Conservation (phyloP, 2,797 vertebrate species). For the Synaphobranchus kaupii region DNA sequence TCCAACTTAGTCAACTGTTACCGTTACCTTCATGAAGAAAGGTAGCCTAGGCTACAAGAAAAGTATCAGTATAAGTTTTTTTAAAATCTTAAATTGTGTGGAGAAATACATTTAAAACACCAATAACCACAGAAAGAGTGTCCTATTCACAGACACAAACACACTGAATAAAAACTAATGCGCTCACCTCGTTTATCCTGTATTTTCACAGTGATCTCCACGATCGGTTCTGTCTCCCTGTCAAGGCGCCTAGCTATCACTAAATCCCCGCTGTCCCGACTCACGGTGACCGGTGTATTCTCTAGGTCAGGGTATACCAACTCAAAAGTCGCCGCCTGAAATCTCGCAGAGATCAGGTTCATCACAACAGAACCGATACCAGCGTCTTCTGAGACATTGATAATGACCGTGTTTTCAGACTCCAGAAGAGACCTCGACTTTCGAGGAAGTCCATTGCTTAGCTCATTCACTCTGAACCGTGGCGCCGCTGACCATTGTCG, state of each 20-base stretch:
- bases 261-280: constrained; percentile 78
- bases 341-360: constrained; percentile 72
- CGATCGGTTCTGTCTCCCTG: constrained; percentile 75
- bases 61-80: not conserved
- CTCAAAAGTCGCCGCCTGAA: constrained; percentile 73
- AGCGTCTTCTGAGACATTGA: constrained; percentile 82
- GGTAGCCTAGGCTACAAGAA: not conserved
- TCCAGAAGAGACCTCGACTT: constrained; percentile 65
- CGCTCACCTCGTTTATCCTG: constrained; percentile 77
- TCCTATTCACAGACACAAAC: not conserved
- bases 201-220: constrained; percentile 76
- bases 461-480: constrained; percentile 30
- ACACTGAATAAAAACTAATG: not conserved
- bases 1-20: not conserved
- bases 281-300: constrained; percentile 75
- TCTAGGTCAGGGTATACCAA: constrained; percentile 71
- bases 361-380: constrained; percentile 77
- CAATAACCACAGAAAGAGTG: not conserved
- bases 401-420: constrained; percentile 64
- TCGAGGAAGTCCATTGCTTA: constrained; percentile 49
- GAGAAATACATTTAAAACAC: not conserved
- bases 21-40: not conserved
- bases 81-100: not conserved
- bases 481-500: constrained; percentile 60
- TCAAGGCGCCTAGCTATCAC: constrained; percentile 76